Evolutionary conservation across 2,888 invertebrate species (phyloP).

Genomic region (Zaprionus obscuricornis): DNA sequence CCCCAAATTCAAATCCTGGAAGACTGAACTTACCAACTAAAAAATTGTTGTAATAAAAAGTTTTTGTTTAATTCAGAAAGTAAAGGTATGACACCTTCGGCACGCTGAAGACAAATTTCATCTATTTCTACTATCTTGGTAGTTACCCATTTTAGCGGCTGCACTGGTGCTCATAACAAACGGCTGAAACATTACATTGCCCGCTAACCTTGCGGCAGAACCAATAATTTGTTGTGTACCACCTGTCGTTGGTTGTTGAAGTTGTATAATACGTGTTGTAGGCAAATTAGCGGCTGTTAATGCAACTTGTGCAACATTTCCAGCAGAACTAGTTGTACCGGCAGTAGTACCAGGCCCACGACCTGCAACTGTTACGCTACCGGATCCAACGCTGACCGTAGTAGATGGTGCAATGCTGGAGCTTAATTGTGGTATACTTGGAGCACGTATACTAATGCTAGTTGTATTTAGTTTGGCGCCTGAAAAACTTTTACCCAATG

Average conservation of each 20-base stretch:
- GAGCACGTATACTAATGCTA: constrained; percentile 82
- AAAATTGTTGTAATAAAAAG: no score
- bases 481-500: constrained; percentile 80
- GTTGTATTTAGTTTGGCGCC: constrained; percentile 81
- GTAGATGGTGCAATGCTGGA: constrained; percentile 65
- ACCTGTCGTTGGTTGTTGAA: constrained; percentile 81
- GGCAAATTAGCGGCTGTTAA: constrained; percentile 79
- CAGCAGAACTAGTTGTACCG: constrained; percentile 45
- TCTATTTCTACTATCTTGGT: not conserved
- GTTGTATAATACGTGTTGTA: constrained; percentile 82
- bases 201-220: constrained; percentile 77
- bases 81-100: no score
- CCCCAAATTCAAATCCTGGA: no score
- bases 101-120: no score
- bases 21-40: no score
- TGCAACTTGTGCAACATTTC: constrained; percentile 59
- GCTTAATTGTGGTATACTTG: constrained; percentile 78
- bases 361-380: constrained; percentile 66
- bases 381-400: constrained; percentile 61
- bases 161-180: constrained; percentile 81
- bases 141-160: constrained; percentile 80
- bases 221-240: constrained; percentile 81
- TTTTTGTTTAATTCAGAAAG: no score
- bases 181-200: constrained; percentile 83
- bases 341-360: constrained; percentile 52